Conservation (phyloP, 2,888 invertebrate genomes). For the Sesia bembeciformis region DNA sequence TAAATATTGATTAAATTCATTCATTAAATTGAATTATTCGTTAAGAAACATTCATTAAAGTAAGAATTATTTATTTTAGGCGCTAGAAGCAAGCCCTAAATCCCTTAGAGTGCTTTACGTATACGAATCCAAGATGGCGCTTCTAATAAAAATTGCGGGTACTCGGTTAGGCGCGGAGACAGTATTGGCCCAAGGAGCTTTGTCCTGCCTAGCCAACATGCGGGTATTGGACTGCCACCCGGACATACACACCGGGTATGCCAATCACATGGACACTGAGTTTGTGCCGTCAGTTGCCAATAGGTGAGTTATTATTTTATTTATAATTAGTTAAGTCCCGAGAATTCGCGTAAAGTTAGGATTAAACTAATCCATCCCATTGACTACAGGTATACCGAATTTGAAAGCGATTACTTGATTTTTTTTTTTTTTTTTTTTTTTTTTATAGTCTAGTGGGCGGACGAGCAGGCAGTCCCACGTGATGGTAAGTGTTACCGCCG, state of each 20-base stretch:
- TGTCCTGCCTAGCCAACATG: conserved; percentile 79
- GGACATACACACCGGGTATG: conserved; percentile 62
- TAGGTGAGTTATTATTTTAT: conserved; percentile 22
- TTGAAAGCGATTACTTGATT: background rate
- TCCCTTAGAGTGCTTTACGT: conserved; percentile 86
- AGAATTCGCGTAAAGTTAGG: too few species aligned
- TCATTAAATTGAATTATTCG: too few species aligned
- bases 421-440: too few species aligned
- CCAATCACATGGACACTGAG: conserved; percentile 19
- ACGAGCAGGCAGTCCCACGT: too few species aligned
- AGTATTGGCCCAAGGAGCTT: conserved; percentile 82
- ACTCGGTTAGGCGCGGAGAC: conserved; percentile 81
- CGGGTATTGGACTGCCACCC: conserved; percentile 83
- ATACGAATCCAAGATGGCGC: conserved; percentile 90
- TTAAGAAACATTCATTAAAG: too few species aligned
- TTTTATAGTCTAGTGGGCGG: too few species aligned
- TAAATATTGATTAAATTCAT: too few species aligned
- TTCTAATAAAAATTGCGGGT: conserved; percentile 81
- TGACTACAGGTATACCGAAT: too few species aligned
- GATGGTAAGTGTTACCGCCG: too few species aligned
- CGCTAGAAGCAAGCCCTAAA: conserved; percentile 79
- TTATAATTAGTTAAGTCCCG: too few species aligned
- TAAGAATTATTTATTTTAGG: conserved; percentile 21
- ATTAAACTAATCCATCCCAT: too few species aligned
- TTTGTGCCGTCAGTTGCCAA: conserved; percentile 45